These are phyloP conservation scores for Aricia agestis DNA, from an alignment of 1,140 invertebrate genomes.

Conservation along the genomic window DNA sequence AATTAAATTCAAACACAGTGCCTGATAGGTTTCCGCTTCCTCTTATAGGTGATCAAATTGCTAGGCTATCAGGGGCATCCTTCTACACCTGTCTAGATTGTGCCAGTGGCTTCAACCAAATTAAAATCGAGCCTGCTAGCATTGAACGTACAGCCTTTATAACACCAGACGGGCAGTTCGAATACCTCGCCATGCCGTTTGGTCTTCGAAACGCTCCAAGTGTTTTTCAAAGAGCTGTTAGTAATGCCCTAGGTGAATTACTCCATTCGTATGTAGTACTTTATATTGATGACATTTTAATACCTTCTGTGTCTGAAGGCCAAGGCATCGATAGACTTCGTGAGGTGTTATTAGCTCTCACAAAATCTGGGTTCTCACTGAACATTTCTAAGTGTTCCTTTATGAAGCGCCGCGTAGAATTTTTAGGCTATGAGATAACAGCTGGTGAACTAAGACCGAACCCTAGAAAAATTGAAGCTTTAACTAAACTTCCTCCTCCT, in stretches of 20 bases:
- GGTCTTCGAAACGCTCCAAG: constrained; percentile 23
- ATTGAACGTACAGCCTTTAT: constrained; percentile 28
- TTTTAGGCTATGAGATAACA: constrained; percentile 23
- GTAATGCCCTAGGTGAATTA: constrained; percentile 20
- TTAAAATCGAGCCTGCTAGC: constrained; percentile 2
- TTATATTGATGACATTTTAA: constrained; percentile 30
- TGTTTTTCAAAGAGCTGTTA: constrained; percentile 24
- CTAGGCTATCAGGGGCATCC: not conserved
- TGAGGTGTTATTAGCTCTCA: constrained; percentile 12
- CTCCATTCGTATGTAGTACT: not conserved
- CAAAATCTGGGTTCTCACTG: constrained; percentile 25
- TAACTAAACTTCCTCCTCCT: constrained; percentile 19
- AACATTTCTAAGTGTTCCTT: constrained; percentile 30
- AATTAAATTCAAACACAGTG: constrained; percentile 24
- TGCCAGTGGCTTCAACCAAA: constrained; percentile 24
- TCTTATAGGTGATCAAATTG: constrained; percentile 21
- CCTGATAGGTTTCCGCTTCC: constrained; percentile 23
- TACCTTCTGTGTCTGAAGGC: not conserved
- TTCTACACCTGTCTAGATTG: constrained; percentile 18
- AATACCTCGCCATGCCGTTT: constrained; percentile 26
- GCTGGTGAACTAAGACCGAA: constrained; percentile 23
- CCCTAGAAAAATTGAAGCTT: constrained; percentile 22
- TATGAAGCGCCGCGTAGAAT: constrained; percentile 24
- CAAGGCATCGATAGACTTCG: constrained; percentile 16
- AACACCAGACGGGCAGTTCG: constrained; percentile 22